These are phyloP conservation scores for Galemys pyrenaicus DNA, from an alignment of 2,113 vertebrate species.

Conservation along the genomic window DNA sequence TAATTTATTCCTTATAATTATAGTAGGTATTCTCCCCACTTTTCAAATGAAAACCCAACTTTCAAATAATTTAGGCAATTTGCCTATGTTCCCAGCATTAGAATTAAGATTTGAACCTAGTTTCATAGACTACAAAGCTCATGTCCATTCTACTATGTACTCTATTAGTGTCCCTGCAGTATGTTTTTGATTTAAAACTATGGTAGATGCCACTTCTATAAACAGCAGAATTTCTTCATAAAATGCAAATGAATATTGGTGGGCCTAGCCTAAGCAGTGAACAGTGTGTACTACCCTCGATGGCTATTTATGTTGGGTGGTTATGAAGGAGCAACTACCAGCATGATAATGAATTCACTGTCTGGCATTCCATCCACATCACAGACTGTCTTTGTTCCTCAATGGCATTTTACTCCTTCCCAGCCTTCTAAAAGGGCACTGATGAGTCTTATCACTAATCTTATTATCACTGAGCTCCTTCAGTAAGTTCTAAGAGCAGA, in stretches of 20 bases:
- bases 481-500: not conserved
- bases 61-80: not conserved
- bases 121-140: not conserved
- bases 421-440: not conserved
- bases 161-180: not conserved
- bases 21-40: not conserved
- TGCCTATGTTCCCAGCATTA: not conserved
- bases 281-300: too few species aligned
- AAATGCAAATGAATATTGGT: not conserved
- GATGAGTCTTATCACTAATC: not conserved
- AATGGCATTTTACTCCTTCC: not conserved
- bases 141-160: not conserved
- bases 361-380: not conserved
- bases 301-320: not conserved
- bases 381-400: not conserved
- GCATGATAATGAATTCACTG: not conserved
- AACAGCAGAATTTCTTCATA: not conserved
- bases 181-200: not conserved
- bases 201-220: not conserved
- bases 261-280: not conserved
- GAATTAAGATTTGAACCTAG: not conserved
- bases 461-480: not conserved
- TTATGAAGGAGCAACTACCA: not conserved
- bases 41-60: not conserved
- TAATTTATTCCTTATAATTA: not conserved